Conservation (phyloP, 2,888 invertebrate genomes). For the Agrotis ipsilon region DNA sequence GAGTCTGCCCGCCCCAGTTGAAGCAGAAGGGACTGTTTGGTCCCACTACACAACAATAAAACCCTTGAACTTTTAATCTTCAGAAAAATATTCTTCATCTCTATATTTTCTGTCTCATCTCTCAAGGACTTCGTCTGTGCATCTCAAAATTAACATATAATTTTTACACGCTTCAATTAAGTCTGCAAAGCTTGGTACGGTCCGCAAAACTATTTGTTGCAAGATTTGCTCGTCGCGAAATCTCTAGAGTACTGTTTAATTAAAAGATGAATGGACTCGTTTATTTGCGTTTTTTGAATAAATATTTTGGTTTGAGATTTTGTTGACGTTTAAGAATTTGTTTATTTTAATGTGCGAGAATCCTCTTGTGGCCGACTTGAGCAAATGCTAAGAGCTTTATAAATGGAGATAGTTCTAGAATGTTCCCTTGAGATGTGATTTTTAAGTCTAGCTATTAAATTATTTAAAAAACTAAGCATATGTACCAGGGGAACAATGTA, state of each 20-base stretch:
- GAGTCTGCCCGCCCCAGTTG: no score
- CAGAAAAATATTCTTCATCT: not conserved
- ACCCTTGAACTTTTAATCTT: not conserved
- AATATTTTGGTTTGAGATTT: constrained; percentile 1
- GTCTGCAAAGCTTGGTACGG: constrained; percentile 16
- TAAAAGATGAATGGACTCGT: constrained; percentile 32
- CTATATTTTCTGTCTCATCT: constrained; percentile 12
- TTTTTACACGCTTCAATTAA: constrained; percentile 46
- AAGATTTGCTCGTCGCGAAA: constrained; percentile 26
- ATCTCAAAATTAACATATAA: constrained; percentile 22
- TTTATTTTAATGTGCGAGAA: not conserved
- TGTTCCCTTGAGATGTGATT: no score
- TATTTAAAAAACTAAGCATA: no score
- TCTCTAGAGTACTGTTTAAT: constrained; percentile 34
- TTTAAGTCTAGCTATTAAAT: no score
- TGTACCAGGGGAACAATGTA: not conserved
- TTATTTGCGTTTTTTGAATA: constrained; percentile 22
- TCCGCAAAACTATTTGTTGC: constrained; percentile 32
- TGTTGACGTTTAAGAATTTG: constrained; percentile 19
- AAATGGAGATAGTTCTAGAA: no score
- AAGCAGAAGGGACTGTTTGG: no score
- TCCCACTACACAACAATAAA: no score
- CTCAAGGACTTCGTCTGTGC: not conserved
- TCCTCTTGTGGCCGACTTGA: not conserved
- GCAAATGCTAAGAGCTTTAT: not conserved